Evolutionary conservation across 2,888 invertebrate genomes (phyloP), one percentile per base, ranked within the genome.

Genomic region (Melipona bicolor): DNA sequence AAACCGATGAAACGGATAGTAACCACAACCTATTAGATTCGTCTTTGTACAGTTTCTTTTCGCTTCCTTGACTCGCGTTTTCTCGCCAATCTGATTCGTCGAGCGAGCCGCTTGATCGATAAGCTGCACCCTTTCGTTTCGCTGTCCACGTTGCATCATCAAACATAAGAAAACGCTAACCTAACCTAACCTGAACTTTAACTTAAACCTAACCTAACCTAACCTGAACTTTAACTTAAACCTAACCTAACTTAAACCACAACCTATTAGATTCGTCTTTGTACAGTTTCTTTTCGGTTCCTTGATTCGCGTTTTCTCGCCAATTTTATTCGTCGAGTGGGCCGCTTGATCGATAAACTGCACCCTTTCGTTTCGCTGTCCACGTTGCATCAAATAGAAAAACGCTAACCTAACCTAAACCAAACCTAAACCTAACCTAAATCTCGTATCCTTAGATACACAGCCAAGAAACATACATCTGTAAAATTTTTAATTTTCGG

Each of bases 1-100:
- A 86, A 90, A 89, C 85, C 82, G 83, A 90, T 85, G 86, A 89
- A 78, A 86, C 80, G 79, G 72, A 86, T 81, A 82, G 85, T 71
- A 81, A 76, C 73, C 73, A 72, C 62, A 24, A 64, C 59, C 61
- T 77, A 77, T 84, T 81, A 77, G 56, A 54, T 75, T 62, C 27
- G 69, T 62, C 59, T 69, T 64, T 27, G 65, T 59, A 52, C 61
- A 59, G 68, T 72, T 79, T 71, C 71, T 64, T 72, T 36, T 43
- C 75, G 49, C 27, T 77, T 27, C n/a, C 79, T 17, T 19, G 50
- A 13, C 21, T n/a, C 49, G n/a, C 50, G 59, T 5, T 43, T 49
- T 5, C 43, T 43, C 6, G 24, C 27, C n/a, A 6, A 50, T 59
- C n/a, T 24, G 69, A 61, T 77, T 24, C 59, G 24, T 19, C 32